These are phyloP conservation scores for Meiosimyza platycephala DNA, from an alignment of 2,888 invertebrate genomes.

Conservation along the genomic window DNA sequence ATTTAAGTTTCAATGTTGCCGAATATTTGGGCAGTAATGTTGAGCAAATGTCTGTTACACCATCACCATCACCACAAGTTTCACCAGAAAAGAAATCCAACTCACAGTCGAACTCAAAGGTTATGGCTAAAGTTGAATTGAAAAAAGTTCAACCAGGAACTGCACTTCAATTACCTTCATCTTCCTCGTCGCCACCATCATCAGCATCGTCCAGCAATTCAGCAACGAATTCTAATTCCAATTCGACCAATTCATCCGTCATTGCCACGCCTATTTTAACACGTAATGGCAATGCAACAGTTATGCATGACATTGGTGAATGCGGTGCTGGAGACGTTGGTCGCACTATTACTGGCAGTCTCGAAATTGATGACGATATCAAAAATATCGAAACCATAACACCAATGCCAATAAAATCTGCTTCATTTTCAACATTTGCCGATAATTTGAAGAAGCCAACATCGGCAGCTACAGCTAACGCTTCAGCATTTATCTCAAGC, in stretches of 20 bases:
- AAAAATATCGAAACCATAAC: conserved; percentile 39
- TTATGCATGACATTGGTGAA: neutral
- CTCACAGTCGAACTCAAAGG: neutral
- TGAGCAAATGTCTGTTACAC: conserved; percentile 58
- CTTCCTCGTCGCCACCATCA: conserved; percentile 33
- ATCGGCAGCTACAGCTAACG: conserved; percentile 41
- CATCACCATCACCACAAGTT: conserved; percentile 55
- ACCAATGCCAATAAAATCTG: conserved; percentile 42
- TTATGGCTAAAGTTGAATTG: too few relatives aligned
- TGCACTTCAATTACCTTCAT: neutral
- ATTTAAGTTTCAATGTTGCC: conserved; percentile 36
- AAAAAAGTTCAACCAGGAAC: too few relatives aligned
- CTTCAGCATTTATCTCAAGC: neutral
- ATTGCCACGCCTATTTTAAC: conserved; percentile 45
- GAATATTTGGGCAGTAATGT: conserved; percentile 58
- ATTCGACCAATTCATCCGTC: conserved; percentile 48
- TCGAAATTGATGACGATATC: conserved; percentile 24
- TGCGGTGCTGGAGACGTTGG: conserved; percentile 13
- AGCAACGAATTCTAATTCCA: conserved; percentile 44
- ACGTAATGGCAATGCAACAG: conserved; percentile 38
- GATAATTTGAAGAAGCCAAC: conserved; percentile 30
- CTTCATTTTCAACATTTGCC: conserved; percentile 13
- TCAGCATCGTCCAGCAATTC: conserved; percentile 40
- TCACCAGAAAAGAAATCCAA: conserved; percentile 40
- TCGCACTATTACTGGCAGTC: neutral